A percentile compares a stretch with the other conserved stretches of the same genome.
phyloP scores from a whole-genome alignment of 2,888 invertebrate genomes.

The Dione juno region DNA sequence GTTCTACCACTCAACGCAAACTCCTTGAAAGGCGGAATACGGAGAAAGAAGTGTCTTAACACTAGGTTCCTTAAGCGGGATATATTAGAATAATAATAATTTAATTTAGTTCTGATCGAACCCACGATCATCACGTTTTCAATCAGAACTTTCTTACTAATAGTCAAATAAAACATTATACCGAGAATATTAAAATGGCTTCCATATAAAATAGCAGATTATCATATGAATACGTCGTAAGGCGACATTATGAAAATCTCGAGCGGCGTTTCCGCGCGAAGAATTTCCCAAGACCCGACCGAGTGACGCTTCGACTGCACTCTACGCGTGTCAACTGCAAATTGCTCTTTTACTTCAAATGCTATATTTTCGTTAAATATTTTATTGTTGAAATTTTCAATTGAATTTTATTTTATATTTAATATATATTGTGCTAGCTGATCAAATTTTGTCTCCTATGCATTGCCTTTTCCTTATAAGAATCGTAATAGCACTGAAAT shows the following conservation, averaged over 20 bases:
- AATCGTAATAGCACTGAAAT: no score
- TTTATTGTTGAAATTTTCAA: background rate
- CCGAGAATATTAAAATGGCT: constrained; percentile 42
- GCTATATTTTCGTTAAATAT: constrained; percentile 14
- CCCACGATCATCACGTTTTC: no score
- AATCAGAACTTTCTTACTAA: background rate
- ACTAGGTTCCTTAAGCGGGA: no score
- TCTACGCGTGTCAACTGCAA: constrained; percentile 45
- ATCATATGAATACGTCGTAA: constrained; percentile 76
- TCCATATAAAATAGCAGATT: constrained; percentile 60
- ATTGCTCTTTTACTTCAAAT: constrained; percentile 39
- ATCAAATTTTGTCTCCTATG: background rate
- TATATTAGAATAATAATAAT: no score
- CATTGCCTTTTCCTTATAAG: no score
- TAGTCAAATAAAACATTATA: constrained; percentile 2
- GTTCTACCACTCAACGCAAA: no score
- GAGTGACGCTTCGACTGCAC: constrained; percentile 53
- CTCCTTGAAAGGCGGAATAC: no score
- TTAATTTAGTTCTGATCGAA: no score
- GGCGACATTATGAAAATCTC: constrained; percentile 78
- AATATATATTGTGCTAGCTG: background rate
- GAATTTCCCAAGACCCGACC: constrained; percentile 72
- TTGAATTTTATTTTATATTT: constrained; percentile 15
- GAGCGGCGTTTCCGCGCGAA: constrained; percentile 74
- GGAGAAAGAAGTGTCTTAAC: no score